These are phyloP conservation scores for Clamator glandarius DNA, from an alignment of 2,797 vertebrate genomes.

Conservation along the genomic window DNA sequence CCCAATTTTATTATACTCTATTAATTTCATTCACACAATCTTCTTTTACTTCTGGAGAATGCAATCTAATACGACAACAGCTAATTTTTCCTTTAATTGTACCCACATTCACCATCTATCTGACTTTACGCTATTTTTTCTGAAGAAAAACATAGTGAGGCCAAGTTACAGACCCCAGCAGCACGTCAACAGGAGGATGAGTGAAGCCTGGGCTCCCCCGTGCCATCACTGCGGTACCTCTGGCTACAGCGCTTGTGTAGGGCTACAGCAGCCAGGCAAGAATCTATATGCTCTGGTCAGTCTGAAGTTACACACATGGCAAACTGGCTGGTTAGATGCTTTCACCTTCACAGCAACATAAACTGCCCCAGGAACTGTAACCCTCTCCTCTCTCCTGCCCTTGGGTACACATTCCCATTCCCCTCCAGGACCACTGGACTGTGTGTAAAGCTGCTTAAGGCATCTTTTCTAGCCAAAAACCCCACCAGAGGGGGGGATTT, in stretches of 20 bases:
- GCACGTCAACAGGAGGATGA: fast-evolving
- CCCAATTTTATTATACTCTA: neutral
- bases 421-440: neutral
- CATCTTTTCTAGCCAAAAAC: neutral
- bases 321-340: neutral
- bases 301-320: fast-evolving
- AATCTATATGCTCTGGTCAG: fast-evolving
- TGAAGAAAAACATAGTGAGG: neutral
- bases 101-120: neutral
- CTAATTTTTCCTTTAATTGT: neutral
- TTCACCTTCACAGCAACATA: neutral
- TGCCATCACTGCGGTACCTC: neutral
- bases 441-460: neutral
- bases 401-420: neutral
- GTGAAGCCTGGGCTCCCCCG: fast-evolving
- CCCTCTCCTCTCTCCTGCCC: neutral
- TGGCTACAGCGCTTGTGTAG: fast-evolving
- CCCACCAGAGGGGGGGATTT: neutral
- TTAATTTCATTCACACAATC: neutral
- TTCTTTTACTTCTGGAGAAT: neutral
- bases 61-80: neutral
- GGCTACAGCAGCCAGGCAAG: fast-evolving
- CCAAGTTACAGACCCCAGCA: neutral
- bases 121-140: neutral
- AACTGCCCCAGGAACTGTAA: neutral